A percentile compares a stretch with the other conserved stretches of the same genome.
Conservation (phyloP, 2,797 vertebrate genomes). For the Crax fasciolata region DNA sequence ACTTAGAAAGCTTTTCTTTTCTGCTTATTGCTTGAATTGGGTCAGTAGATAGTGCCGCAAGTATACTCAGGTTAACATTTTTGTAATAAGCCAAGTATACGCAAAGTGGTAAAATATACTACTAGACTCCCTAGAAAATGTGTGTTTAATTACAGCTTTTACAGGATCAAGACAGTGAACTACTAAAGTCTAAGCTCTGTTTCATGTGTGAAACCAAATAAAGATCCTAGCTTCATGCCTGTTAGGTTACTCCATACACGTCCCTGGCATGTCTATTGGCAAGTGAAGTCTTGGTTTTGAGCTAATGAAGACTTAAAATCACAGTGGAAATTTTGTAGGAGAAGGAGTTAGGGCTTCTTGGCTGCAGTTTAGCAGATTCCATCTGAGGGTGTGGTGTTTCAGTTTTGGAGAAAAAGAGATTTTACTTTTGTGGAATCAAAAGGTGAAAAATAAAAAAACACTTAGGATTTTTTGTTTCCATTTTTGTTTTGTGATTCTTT, state of each 20-base stretch:
- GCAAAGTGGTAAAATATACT: background rate
- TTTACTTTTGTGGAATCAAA: background rate
- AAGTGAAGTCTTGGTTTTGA: background rate
- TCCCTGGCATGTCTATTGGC: background rate
- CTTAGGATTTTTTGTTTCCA: background rate
- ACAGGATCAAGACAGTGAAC: background rate
- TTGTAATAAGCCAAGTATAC: background rate
- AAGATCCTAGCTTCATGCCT: background rate
- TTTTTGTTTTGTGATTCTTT: accelerated
- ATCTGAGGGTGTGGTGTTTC: background rate
- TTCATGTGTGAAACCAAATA: background rate
- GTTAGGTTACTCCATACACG: background rate
- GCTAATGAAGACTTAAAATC: background rate
- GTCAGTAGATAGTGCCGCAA: background rate
- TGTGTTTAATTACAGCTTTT: background rate
- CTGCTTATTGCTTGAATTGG: background rate
- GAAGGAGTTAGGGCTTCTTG: background rate
- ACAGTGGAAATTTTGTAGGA: background rate
- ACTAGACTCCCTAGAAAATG: background rate
- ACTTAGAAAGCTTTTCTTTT: background rate
- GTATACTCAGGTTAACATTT: background rate
- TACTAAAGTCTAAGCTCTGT: background rate
- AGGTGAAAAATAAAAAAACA: background rate
- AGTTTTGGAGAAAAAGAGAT: background rate
- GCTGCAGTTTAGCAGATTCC: background rate